phyloP scores from a whole-genome alignment of 2,797 vertebrate genomes.

The Ptychobarbus kaznakovi region DNA sequence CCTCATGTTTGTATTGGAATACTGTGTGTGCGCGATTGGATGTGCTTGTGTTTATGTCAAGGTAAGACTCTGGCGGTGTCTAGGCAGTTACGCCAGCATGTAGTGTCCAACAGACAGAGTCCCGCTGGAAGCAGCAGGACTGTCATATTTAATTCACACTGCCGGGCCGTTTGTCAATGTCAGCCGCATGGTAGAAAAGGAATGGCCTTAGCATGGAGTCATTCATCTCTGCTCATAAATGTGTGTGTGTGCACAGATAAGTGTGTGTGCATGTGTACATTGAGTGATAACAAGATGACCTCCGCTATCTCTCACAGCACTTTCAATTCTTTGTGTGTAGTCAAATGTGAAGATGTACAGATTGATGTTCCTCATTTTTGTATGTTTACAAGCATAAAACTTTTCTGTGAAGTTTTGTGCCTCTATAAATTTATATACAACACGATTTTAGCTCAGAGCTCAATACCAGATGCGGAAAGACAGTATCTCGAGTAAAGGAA shows the following conservation, averaged over 20 bases:
- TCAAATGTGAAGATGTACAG: conserved; percentile 33
- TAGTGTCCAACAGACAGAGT: conserved; percentile 37
- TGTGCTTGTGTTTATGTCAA: conserved; percentile 39
- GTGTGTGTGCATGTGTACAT: conserved; percentile 30
- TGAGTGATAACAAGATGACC: conserved; percentile 51
- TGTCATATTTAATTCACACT: conserved; percentile 55
- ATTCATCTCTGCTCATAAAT: conserved; percentile 48
- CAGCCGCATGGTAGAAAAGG: conserved; percentile 39
- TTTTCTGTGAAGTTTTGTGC: conserved; percentile 27
- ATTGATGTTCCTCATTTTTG: conserved; percentile 27
- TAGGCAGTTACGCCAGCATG: conserved; percentile 18
- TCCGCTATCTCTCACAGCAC: conserved; percentile 33
- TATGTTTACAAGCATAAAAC: conserved; percentile 36
- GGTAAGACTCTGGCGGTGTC: conserved; percentile 21
- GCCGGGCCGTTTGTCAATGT: conserved; percentile 53
- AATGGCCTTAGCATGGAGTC: conserved; percentile 30
- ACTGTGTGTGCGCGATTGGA: neutral
- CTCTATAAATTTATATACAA: conserved; percentile 37
- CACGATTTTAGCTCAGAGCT: neutral
- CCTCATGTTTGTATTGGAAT: conserved; percentile 5
- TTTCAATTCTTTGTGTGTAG: conserved; percentile 49
- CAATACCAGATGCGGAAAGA: conserved; percentile 35
- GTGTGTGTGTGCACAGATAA: conserved; percentile 12
- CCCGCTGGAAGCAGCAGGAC: conserved; percentile 30
- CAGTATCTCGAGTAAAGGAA: conserved; percentile 36